phyloP scores from a whole-genome alignment of 1,140 invertebrate species.

The Himalopsyche phryganea region DNA sequence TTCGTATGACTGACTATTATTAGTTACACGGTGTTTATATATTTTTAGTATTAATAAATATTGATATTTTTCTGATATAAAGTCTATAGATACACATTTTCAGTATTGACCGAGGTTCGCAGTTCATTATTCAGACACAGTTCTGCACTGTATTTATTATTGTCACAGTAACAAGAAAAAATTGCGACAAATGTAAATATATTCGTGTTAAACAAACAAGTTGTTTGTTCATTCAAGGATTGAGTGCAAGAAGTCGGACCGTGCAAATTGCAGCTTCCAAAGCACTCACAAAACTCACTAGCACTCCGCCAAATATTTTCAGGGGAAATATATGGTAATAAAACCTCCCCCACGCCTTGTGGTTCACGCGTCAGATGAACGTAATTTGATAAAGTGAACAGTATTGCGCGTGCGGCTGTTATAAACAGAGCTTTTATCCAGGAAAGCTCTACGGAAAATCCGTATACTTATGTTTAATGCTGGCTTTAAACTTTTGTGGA shows the following conservation, averaged over 20 bases:
- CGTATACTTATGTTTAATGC: too few species aligned
- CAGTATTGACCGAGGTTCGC: neutral
- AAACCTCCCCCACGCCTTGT: constrained; percentile 7
- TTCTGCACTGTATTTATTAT: too few species aligned
- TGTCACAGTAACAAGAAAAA: too few species aligned
- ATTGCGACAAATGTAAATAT: too few species aligned
- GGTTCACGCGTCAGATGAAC: constrained; percentile 18
- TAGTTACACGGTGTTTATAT: too few species aligned
- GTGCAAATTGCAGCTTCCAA: constrained; percentile 24
- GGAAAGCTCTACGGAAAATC: too few species aligned
- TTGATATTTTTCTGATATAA: too few species aligned
- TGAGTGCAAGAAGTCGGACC: constrained; percentile 4
- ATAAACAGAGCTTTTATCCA: neutral
- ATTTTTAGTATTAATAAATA: too few species aligned
- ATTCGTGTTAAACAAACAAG: too few species aligned
- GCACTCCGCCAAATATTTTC: constrained; percentile 13
- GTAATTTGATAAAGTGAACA: constrained; percentile 25
- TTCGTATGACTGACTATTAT: too few species aligned
- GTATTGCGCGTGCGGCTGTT: constrained; percentile 6
- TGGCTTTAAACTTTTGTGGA: too few species aligned
- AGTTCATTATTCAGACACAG: neutral
- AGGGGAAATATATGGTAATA: constrained; percentile 13
- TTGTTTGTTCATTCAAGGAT: too few species aligned
- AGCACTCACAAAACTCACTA: constrained; percentile 16
- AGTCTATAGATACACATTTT: neutral